phyloP scores from a whole-genome alignment of 2,113 vertebrate species.

The Struthidea cinerea region DNA sequence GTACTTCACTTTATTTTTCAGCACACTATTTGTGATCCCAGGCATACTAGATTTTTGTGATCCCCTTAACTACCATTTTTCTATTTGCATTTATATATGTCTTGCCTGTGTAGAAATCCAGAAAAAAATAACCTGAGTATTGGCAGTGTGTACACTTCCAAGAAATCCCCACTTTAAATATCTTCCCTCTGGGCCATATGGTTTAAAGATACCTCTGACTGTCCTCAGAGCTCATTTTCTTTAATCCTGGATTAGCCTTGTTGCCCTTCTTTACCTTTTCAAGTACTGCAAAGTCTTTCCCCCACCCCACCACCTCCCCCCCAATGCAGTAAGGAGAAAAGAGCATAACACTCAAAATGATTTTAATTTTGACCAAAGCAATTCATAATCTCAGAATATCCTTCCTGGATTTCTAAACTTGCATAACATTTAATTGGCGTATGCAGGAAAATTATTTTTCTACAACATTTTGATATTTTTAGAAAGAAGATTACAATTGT shows the following conservation, averaged over 20 bases:
- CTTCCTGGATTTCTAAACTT: not conserved
- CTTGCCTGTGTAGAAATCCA: not conserved
- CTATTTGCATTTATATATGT: not conserved
- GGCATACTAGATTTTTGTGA: not conserved
- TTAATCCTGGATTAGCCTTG: conserved; percentile 55
- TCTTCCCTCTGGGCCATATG: conserved; percentile 6
- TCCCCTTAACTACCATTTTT: not conserved
- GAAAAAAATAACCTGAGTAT: not conserved
- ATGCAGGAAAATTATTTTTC: not conserved
- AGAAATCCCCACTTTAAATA: conserved; percentile 10
- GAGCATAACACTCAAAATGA: not conserved
- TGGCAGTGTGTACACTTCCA: not conserved
- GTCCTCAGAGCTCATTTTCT: conserved; percentile 48
- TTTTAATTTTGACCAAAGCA: not conserved
- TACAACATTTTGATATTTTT: not conserved
- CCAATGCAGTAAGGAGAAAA: not conserved
- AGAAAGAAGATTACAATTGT: not conserved
- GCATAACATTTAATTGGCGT: not conserved
- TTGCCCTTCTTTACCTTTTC: conserved; percentile 37
- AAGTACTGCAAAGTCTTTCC: not conserved
- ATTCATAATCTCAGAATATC: not conserved
- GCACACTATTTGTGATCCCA: not conserved
- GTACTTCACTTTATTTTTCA: not conserved
- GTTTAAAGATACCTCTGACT: conserved; percentile 20
- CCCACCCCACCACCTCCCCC: not conserved